phyloP scores from a whole-genome alignment of 2,797 vertebrate species.

The Syngnathus acus region DNA sequence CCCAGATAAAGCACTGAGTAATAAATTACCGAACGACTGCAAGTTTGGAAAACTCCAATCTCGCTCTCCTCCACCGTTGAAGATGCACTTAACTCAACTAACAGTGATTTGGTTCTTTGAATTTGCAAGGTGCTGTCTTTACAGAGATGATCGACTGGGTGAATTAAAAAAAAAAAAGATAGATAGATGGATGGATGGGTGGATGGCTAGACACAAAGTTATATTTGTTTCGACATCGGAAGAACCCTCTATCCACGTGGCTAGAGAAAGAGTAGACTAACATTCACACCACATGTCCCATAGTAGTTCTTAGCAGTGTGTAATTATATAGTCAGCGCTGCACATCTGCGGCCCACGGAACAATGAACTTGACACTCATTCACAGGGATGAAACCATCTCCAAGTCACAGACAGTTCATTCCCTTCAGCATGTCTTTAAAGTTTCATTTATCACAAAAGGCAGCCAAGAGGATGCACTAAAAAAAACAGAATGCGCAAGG shows the following conservation, averaged over 20 bases:
- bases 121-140: conserved; percentile 40
- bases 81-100: conserved; percentile 39
- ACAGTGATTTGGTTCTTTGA: conserved; percentile 47
- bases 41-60: conserved; percentile 8
- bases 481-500: conserved; percentile 22
- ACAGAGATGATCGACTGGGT: conserved; percentile 7
- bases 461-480: conserved; percentile 30
- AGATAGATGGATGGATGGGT: conserved; percentile 7
- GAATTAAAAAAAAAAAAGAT: conserved; percentile 28
- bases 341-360: conserved; percentile 43
- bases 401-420: conserved; percentile 28
- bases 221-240: too few relatives aligned
- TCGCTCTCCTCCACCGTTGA: conserved; percentile 23
- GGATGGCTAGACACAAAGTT: too few relatives aligned
- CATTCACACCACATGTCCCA: conserved; percentile 33
- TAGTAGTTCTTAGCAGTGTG: conserved; percentile 52
- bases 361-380: conserved; percentile 40
- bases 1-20: conserved; percentile 17
- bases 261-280: too few relatives aligned
- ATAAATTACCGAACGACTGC: conserved; percentile 4
- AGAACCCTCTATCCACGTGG: too few relatives aligned
- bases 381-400: conserved; percentile 22
- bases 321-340: conserved; percentile 57
- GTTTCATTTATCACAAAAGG: conserved; percentile 20
- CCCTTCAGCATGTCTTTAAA: conserved; percentile 26